Evolutionary conservation across 1,140 invertebrate species (phyloP).

Genomic region (Cydia pomonella): DNA sequence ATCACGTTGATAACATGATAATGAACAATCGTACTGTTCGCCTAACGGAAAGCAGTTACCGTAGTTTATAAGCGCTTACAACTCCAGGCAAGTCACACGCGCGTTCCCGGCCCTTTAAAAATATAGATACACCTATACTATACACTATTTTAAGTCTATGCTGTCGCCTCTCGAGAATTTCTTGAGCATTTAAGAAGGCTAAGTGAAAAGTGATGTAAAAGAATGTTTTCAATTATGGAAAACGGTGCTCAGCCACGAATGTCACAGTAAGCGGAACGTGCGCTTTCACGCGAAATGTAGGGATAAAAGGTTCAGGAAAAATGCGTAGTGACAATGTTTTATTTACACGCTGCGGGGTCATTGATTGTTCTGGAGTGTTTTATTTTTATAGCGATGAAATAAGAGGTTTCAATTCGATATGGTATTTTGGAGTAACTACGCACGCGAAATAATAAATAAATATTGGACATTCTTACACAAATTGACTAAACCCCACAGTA

Average conservation of each 20-base stretch:
- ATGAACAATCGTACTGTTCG: too few species aligned
- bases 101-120: too few species aligned
- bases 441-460: too few species aligned
- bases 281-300: slow-evolving; percentile 13
- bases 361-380: neutral
- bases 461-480: too few species aligned
- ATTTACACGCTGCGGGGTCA: slow-evolving; percentile 5
- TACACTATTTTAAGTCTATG: neutral
- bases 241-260: slow-evolving; percentile 1
- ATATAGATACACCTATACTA: neutral
- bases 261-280: neutral
- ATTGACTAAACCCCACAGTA: too few species aligned
- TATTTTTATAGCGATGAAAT: neutral
- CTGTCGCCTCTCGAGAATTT: neutral
- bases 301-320: neutral
- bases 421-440: neutral
- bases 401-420: neutral
- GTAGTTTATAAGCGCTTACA: too few species aligned
- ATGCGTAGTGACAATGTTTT: slow-evolving; percentile 3
- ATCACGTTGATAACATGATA: too few species aligned
- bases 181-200: neutral
- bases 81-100: too few species aligned
- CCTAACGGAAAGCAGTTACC: too few species aligned
- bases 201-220: slow-evolving; percentile 31
- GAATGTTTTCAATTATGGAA: slow-evolving; percentile 20